These are phyloP conservation scores for Eciton burchellii DNA, from an alignment of 1,140 invertebrate species.

Conservation along the genomic window DNA sequence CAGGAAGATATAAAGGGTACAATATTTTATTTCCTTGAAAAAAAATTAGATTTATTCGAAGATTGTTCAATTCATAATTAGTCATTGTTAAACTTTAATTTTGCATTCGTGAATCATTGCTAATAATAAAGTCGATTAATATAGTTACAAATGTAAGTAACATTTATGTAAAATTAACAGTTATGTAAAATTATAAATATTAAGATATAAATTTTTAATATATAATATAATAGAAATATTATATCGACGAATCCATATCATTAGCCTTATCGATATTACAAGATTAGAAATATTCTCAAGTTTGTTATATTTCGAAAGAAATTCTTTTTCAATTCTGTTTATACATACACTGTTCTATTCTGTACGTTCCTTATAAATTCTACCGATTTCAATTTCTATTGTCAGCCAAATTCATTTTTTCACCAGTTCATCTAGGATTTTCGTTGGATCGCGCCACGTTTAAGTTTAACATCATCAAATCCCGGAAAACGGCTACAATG, in stretches of 20 bases:
- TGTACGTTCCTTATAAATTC: neutral
- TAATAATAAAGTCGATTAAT: neutral
- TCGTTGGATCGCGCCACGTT: constrained; percentile 64
- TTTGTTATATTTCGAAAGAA: neutral
- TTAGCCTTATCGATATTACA: neutral
- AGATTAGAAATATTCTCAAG: neutral
- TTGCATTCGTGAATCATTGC: neutral
- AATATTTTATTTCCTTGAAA: too few relatives aligned
- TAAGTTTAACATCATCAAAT: constrained; percentile 79
- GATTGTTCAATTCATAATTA: neutral
- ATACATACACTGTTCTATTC: neutral
- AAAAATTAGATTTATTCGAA: neutral
- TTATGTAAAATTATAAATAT: constrained; percentile 17
- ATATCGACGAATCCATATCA: too few relatives aligned
- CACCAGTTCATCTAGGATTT: constrained; percentile 56
- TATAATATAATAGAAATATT: neutral
- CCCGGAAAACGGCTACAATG: constrained; percentile 80
- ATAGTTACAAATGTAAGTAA: neutral
- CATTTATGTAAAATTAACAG: too few relatives aligned
- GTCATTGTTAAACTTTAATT: neutral
- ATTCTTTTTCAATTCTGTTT: neutral
- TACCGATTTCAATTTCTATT: neutral
- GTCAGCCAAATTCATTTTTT: constrained; percentile 65
- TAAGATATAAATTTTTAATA: neutral
- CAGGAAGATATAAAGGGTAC: neutral